Base-by-base conservation (phyloP, 2,797 vertebrate genomes). In the Ctenochaetus hawaiiensis region DNA sequence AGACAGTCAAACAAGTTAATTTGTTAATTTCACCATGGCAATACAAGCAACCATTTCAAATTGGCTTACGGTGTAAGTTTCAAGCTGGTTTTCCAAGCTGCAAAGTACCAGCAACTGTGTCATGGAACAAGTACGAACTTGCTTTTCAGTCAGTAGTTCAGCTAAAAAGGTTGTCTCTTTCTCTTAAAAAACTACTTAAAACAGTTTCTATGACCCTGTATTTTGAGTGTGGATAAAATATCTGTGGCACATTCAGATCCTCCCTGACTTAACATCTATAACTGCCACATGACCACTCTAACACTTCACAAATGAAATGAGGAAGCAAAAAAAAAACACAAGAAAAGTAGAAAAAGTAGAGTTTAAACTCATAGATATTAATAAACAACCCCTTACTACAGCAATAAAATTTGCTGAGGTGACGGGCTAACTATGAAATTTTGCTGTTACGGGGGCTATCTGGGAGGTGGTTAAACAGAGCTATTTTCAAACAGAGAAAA, bases 321-420 rank as follows among this genome's bases (percentile, higher is more conserved):
- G 45, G 43, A 80, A 30, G 26, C 26, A 30, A 30, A 30, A 30
- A 30, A 4, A 30, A 30, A 30, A 30, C 47, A 3, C 47, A 41
- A 34, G 53, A 79, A 78, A 20, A 67, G 58, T 72, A 63, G 62
- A 75, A 43, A 66, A 16, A 34, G 58, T 66, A 22, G 59, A 64
- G 65, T 77, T 65, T 41, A 73, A 68, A 56, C 43, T 70, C 57
- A 73, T 41, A 56, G 64, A 70, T 44, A n/a, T 58, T 58, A 59
- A 78, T 64, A 80, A 83, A 88, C 72, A 80, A 78, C 52, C 43
- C 74, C 80, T 80, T 67, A 84, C 34, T 18, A 76, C 54, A 69
- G 66, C 68, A 60, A 84, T 52, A 53, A 63, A 18, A 75, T 72
- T 34, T 75, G 37, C 70, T 44, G 69, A 67, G 51, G 30, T 78